These are phyloP conservation scores for Emmelina monodactyla DNA, from an alignment of 2,888 invertebrate species.

Conservation along the genomic window DNA sequence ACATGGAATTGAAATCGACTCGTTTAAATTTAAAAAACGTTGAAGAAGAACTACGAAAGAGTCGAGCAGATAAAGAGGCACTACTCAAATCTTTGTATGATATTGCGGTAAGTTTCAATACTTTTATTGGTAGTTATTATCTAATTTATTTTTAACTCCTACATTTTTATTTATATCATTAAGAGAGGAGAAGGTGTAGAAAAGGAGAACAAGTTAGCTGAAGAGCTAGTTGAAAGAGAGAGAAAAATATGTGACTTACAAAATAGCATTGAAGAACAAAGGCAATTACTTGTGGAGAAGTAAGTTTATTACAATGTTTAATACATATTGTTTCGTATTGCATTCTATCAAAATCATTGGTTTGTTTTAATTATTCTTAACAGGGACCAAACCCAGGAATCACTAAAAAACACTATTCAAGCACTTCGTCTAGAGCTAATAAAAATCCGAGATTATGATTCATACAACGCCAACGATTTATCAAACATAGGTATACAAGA, in stretches of 20 bases:
- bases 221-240: slow-evolving; percentile 42
- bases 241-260: slow-evolving; percentile 39
- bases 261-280: slow-evolving; percentile 33
- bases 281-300: slow-evolving; percentile 18
- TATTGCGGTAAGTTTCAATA: slow-evolving; percentile 42
- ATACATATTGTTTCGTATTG: too few relatives aligned
- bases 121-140: too few relatives aligned
- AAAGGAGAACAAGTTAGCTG: slow-evolving; percentile 40
- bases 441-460: too few relatives aligned
- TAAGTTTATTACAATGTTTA: not conserved
- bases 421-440: too few relatives aligned
- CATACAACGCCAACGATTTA: too few relatives aligned
- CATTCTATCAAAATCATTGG: too few relatives aligned
- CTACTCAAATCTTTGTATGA: slow-evolving; percentile 51
- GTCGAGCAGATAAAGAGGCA: slow-evolving; percentile 55
- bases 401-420: too few relatives aligned
- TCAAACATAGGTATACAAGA: too few relatives aligned
- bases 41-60: slow-evolving; percentile 42
- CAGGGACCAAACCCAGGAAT: too few relatives aligned
- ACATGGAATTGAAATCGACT: slow-evolving; percentile 52
- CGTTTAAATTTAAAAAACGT: slow-evolving; percentile 33
- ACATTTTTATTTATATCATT: slow-evolving; percentile 17
- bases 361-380: too few relatives aligned
- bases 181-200: slow-evolving; percentile 43
- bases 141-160: too few relatives aligned